Conservation (phyloP, 2,113 vertebrate species). For the Xenus cinereus region DNA sequence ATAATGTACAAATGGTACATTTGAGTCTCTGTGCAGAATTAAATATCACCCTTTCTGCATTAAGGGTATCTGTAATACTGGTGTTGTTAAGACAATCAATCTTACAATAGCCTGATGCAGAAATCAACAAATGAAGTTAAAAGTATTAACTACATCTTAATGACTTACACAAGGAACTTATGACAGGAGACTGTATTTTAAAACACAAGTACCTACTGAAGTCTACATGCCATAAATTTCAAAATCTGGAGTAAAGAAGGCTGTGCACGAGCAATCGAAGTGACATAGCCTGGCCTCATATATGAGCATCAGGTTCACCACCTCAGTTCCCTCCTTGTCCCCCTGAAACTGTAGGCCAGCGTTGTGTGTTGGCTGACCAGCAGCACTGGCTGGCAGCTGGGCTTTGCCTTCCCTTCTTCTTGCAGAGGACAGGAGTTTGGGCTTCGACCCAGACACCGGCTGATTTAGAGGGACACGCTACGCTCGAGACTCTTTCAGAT, state of each 20-base stretch:
- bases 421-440: background rate
- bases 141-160: background rate
- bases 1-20: background rate
- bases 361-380: accelerated
- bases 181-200: background rate
- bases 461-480: background rate
- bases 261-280: background rate
- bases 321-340: background rate
- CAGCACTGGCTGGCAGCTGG: background rate
- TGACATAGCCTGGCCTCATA: background rate
- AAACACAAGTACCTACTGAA: background rate
- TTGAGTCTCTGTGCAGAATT: background rate
- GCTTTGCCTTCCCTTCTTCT: background rate
- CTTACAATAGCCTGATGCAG: background rate
- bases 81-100: background rate
- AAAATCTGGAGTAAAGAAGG: background rate
- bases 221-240: background rate
- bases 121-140: background rate
- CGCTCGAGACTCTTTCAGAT: background rate
- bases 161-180: background rate
- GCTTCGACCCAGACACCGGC: background rate
- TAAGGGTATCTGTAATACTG: background rate
- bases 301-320: background rate
- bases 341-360: background rate
- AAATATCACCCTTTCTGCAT: background rate